A percentile compares a stretch with the other conserved stretches of the same genome.
These are phyloP conservation scores for Aporrectodea caliginosa DNA, from an alignment of 1,140 invertebrate species.

Conservation along the genomic window DNA sequence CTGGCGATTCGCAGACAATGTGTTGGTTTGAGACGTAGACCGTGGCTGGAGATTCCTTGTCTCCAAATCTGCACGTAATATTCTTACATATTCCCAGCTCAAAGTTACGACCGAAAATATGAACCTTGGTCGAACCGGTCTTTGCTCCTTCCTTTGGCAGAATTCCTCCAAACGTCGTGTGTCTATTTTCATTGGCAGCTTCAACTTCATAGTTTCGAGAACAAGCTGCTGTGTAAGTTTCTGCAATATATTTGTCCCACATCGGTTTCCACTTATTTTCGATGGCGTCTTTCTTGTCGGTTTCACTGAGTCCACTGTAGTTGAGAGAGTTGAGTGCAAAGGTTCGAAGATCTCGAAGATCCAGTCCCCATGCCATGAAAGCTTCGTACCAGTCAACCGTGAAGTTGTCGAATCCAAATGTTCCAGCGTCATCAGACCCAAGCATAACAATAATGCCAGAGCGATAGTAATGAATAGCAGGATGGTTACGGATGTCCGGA, in stretches of 20 bases:
- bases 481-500: slow-evolving; percentile 40
- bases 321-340: slow-evolving; percentile 39
- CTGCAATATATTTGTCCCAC: slow-evolving; percentile 36
- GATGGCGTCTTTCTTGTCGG: slow-evolving; percentile 34
- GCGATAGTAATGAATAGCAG: slow-evolving; percentile 37
- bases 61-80: slow-evolving; percentile 35
- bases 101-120: slow-evolving; percentile 37
- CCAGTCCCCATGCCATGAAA: slow-evolving; percentile 41
- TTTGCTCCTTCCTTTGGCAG: slow-evolving; percentile 27
- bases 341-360: slow-evolving; percentile 37
- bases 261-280: slow-evolving; percentile 36
- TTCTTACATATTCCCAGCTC: slow-evolving; percentile 33
- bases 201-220: not conserved
- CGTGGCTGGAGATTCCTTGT: not conserved
- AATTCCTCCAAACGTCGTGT: slow-evolving; percentile 13
- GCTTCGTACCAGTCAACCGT: slow-evolving; percentile 43
- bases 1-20: slow-evolving; percentile 8
- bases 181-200: not conserved
- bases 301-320: slow-evolving; percentile 36
- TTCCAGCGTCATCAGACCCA: slow-evolving; percentile 40
- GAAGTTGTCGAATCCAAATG: slow-evolving; percentile 41
- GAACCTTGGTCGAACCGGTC: slow-evolving; percentile 17
- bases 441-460: slow-evolving; percentile 41
- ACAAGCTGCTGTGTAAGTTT: slow-evolving; percentile 36
- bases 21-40: slow-evolving; percentile 33